These are phyloP conservation scores for Lysiphlebus fabarum DNA, from an alignment of 1,140 invertebrate genomes.

Conservation along the genomic window DNA sequence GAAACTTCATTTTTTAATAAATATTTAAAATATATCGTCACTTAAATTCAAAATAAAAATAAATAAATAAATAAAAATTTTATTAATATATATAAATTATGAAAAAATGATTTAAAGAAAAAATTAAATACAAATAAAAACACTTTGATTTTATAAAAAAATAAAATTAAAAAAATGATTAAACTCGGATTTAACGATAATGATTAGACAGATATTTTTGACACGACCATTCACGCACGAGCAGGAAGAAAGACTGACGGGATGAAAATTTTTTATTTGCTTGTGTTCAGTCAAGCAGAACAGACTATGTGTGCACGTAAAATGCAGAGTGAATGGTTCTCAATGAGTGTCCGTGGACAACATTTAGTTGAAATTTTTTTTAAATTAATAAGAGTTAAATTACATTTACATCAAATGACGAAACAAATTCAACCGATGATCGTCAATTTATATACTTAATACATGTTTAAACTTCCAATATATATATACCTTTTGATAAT, in stretches of 20 bases:
- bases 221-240: slow-evolving; percentile 14
- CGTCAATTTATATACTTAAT: background rate
- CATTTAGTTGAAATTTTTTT: background rate
- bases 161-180: background rate
- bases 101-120: background rate
- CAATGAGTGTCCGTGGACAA: slow-evolving; percentile 2
- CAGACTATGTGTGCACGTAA: slow-evolving; percentile 10
- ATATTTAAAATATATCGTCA: background rate
- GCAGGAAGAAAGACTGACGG: slow-evolving; percentile 26
- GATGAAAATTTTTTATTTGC: slow-evolving; percentile 26
- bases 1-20: slow-evolving; percentile 24
- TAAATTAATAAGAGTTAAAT: too few relatives aligned
- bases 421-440: background rate
- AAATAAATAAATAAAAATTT: background rate
- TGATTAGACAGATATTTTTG: background rate
- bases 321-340: slow-evolving; percentile 3
- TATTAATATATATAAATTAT: background rate
- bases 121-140: background rate
- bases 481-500: too few relatives aligned
- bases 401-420: background rate
- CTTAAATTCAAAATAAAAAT: background rate
- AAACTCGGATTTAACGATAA: background rate
- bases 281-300: slow-evolving; percentile 6
- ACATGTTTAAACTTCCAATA: too few relatives aligned
- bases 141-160: too few relatives aligned